These are phyloP conservation scores for Coenonympha arcania DNA, from an alignment of 2,888 invertebrate species.

Conservation along the genomic window DNA sequence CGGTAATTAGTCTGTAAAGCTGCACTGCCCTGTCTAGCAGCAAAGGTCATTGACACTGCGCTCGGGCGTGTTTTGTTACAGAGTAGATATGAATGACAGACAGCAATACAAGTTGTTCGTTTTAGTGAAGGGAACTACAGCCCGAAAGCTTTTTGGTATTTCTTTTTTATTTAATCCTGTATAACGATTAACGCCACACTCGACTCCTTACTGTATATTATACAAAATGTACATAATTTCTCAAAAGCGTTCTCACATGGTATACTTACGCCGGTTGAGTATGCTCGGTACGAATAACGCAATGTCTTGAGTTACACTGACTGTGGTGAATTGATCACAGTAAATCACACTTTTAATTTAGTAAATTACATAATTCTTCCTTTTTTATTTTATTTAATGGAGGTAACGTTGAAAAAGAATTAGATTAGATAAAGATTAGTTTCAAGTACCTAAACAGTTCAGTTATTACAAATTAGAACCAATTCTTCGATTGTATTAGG, in stretches of 20 bases:
- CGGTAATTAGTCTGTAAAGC: no score
- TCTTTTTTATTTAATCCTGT: no score
- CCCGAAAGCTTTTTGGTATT: no score
- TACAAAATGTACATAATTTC: constrained; percentile 72
- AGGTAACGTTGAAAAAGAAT: neutral
- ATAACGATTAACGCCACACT: constrained; percentile 46
- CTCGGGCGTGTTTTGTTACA: no score
- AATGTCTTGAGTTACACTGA: constrained; percentile 5
- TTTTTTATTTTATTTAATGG: neutral
- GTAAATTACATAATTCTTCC: neutral
- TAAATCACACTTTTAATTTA: constrained; percentile 18
- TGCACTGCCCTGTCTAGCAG: no score
- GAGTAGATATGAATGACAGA: no score
- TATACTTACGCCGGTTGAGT: constrained; percentile 26
- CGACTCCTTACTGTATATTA: constrained; percentile 68
- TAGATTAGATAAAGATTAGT: neutral
- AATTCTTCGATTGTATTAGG: neutral
- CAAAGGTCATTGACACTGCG: no score
- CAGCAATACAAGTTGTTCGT: no score
- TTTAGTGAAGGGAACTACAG: no score
- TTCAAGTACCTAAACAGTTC: no score
- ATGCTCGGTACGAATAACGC: constrained; percentile 18
- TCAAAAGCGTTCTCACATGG: constrained; percentile 59
- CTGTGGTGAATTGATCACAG: constrained; percentile 22
- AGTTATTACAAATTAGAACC: no score